A percentile compares a stretch with the other conserved stretches of the same genome.
These are phyloP conservation scores for Dasyornis broadbenti DNA, from an alignment of 2,113 vertebrate species.

Conservation along the genomic window DNA sequence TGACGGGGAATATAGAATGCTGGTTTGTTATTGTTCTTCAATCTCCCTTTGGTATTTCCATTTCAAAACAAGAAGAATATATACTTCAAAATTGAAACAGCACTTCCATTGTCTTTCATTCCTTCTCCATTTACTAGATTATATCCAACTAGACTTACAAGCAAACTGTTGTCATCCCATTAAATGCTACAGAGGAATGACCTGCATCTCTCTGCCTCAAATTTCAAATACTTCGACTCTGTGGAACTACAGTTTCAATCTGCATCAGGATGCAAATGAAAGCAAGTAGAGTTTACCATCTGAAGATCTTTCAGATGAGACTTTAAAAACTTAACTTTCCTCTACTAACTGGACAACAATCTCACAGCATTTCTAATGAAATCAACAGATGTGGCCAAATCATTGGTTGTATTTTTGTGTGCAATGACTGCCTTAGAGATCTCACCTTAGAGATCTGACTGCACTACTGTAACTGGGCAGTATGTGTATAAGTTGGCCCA, in stretches of 20 bases:
- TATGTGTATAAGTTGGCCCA: not conserved
- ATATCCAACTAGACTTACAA: not conserved
- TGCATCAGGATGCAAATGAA: not conserved
- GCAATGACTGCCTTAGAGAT: not conserved
- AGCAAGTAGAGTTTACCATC: not conserved
- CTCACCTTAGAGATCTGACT: not conserved
- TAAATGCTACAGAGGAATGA: not conserved
- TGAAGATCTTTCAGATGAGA: not conserved
- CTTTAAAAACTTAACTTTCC: not conserved
- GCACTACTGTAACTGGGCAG: not conserved
- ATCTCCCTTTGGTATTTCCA: not conserved
- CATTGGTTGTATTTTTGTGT: not conserved
- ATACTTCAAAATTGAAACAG: not conserved
- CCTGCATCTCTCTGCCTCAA: not conserved
- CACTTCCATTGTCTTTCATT: not conserved
- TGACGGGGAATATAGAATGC: not conserved
- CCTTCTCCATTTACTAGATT: not conserved
- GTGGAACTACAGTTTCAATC: not conserved
- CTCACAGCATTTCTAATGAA: not conserved
- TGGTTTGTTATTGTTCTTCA: not conserved
- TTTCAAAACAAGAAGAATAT: constrained; percentile 6
- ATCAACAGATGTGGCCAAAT: not conserved
- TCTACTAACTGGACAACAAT: not conserved
- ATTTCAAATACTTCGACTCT: not conserved
- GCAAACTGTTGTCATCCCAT: not conserved